A percentile compares a stretch with the other conserved stretches of the same genome.
Conservation (phyloP, 2,113 vertebrate genomes). For the Lipophrys pholis region DNA sequence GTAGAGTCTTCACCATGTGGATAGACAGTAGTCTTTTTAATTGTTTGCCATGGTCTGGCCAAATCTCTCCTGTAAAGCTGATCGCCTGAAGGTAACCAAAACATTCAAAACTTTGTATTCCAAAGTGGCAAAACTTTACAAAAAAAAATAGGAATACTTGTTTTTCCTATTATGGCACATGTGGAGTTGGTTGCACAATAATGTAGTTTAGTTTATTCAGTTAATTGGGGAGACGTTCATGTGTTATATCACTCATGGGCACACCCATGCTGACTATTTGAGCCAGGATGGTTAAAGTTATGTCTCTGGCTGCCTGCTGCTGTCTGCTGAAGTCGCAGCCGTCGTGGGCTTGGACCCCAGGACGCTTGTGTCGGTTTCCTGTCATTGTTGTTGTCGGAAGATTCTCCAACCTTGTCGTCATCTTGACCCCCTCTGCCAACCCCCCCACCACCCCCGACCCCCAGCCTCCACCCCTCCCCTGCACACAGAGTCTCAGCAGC, state of each 20-base stretch:
- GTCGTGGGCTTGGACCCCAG: constrained; percentile 42
- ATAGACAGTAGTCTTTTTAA: not conserved
- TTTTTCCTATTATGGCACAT: too few relatives aligned
- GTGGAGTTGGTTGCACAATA: too few relatives aligned
- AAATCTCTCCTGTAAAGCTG: not conserved
- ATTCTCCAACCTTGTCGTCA: constrained; percentile 23
- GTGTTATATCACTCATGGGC: not conserved
- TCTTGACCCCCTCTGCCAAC: constrained; percentile 31
- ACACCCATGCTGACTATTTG: constrained; percentile 31
- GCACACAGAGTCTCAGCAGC: constrained; percentile 4
- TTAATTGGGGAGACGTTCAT: constrained; percentile 25
- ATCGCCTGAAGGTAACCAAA: not conserved
- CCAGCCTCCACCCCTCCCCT: not conserved
- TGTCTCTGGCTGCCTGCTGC: constrained; percentile 28
- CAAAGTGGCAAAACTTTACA: not conserved
- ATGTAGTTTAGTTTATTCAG: not conserved
- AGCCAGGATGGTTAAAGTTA: constrained; percentile 30
- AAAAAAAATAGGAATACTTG: too few relatives aligned
- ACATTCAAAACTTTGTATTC: constrained; percentile 1
- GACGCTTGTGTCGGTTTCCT: constrained; percentile 74
- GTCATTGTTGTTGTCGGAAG: constrained; percentile 74
- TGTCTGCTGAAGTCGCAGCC: constrained; percentile 54
- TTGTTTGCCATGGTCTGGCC: not conserved
- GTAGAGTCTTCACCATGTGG: not conserved
- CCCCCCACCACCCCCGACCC: constrained; percentile 7